Percentiles rank a stretch among this genome's conserved stretches.
These are phyloP conservation scores for Amyelois transitella DNA, from an alignment of 1,140 invertebrate species.

Conservation along the genomic window DNA sequence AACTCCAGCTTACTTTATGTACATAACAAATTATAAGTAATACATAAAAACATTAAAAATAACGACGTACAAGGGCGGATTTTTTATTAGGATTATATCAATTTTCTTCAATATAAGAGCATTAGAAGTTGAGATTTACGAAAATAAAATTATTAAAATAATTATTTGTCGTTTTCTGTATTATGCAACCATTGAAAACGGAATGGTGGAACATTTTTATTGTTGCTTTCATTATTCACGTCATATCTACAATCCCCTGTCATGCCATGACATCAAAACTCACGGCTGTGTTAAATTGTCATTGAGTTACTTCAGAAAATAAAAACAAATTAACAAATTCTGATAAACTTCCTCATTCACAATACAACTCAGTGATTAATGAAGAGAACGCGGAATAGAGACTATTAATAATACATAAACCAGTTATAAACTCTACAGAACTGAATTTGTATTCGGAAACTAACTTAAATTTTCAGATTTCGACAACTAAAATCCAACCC, in stretches of 20 bases:
- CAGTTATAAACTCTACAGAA: conserved; percentile 4
- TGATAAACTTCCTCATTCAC: neutral
- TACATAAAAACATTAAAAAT: too few species aligned
- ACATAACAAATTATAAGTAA: too few species aligned
- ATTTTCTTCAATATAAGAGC: too few species aligned
- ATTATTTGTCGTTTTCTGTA: too few species aligned
- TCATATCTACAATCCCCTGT: neutral
- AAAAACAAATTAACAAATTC: neutral
- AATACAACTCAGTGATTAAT: conserved; percentile 11
- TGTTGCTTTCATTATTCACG: conserved; percentile 4
- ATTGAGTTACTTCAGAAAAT: too few species aligned
- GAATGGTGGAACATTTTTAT: conserved; percentile 3
- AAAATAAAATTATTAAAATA: too few species aligned
- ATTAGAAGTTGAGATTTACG: too few species aligned
- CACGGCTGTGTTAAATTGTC: too few species aligned
- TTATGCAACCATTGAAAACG: too few species aligned
- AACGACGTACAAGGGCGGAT: too few species aligned
- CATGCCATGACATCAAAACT: neutral
- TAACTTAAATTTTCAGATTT: conserved; percentile 22
- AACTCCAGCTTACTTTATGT: too few species aligned
- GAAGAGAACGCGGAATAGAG: neutral
- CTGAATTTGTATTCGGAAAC: conserved; percentile 17
- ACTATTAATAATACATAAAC: conserved; percentile 18
- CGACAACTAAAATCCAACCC: conserved; percentile 18
- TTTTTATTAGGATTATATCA: too few species aligned